phyloP scores from a whole-genome alignment of 1,140 invertebrate genomes.

The Oryzaephilus surinamensis region DNA sequence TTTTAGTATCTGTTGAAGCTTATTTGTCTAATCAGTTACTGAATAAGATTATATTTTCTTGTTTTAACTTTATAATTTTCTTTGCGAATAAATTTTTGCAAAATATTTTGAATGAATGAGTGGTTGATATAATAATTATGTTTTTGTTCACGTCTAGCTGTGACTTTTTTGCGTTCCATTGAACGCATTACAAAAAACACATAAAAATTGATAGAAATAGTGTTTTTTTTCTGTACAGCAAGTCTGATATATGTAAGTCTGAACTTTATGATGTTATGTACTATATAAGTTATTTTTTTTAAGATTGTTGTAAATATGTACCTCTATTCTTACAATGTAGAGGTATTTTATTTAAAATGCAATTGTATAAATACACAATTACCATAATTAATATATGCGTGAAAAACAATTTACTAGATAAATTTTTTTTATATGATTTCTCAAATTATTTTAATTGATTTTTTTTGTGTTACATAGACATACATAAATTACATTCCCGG shows the following conservation, averaged over 20 bases:
- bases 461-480: too few species aligned
- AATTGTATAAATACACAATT: conserved; percentile 19
- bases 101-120: conserved; percentile 6
- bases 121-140: too few species aligned
- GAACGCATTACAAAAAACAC: too few species aligned
- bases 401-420: too few species aligned
- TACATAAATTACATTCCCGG: conserved; percentile 27
- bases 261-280: conserved; percentile 27
- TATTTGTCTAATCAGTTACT: neutral
- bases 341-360: conserved; percentile 27
- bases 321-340: too few species aligned
- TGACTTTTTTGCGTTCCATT: conserved; percentile 13
- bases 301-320: conserved; percentile 24
- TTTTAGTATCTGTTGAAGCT: neutral
- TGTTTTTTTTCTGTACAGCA: conserved; percentile 26
- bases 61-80: too few species aligned
- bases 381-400: neutral
- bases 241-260: conserved; percentile 34
- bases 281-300: conserved; percentile 30
- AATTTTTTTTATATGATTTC: too few species aligned
- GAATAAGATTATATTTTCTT: too few species aligned
- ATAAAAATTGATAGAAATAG: conserved; percentile 18
- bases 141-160: conserved; percentile 12
- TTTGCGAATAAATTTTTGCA: too few species aligned
- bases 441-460: conserved; percentile 18